Evolutionary conservation across 2,888 invertebrate genomes (phyloP).

Genomic region (Eucera pruinosa): DNA sequence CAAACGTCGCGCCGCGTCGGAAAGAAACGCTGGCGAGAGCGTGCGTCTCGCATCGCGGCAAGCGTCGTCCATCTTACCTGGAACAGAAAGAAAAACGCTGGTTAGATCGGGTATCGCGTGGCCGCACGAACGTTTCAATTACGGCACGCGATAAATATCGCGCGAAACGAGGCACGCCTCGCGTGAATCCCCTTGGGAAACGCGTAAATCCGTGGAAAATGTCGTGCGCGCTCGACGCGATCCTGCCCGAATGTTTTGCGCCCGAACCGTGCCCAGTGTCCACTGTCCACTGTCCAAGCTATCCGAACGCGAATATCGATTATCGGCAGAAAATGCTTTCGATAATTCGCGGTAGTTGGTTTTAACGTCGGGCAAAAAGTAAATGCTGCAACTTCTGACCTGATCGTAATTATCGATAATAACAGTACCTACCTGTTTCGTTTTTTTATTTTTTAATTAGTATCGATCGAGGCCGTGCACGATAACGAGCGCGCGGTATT

Average conservation of each 20-base stretch:
- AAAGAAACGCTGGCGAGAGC: conserved; percentile 6
- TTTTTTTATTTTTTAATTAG: conserved; percentile 57
- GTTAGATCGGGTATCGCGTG: conserved; percentile 73
- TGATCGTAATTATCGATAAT: too few species aligned
- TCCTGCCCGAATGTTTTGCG: too few species aligned
- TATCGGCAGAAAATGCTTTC: too few species aligned
- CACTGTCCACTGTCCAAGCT: too few species aligned
- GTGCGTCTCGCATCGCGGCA: conserved; percentile 14
- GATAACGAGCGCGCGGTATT: conserved; percentile 40
- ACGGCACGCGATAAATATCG: conserved; percentile 73
- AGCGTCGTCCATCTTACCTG: conserved; percentile 70
- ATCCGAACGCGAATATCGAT: too few species aligned
- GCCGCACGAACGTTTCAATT: conserved; percentile 77
- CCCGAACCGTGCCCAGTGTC: too few species aligned
- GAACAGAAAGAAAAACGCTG: conserved; percentile 74
- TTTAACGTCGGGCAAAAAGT: conserved; percentile 3
- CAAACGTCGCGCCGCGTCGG: too few species aligned
- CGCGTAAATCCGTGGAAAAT: conserved; percentile 43
- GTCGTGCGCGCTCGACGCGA: conserved; percentile 15
- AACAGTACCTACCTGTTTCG: too few species aligned
- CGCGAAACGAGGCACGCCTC: conserved; percentile 55
- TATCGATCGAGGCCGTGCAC: conserved; percentile 29
- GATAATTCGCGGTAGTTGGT: too few species aligned
- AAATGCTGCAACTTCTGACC: conserved; percentile 19
- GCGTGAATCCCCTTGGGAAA: conserved; percentile 50